A percentile compares a stretch with the other conserved stretches of the same genome.
Evolutionary conservation across 2,888 invertebrate genomes (phyloP).

Genomic region (Thymelicus sylvestris): DNA sequence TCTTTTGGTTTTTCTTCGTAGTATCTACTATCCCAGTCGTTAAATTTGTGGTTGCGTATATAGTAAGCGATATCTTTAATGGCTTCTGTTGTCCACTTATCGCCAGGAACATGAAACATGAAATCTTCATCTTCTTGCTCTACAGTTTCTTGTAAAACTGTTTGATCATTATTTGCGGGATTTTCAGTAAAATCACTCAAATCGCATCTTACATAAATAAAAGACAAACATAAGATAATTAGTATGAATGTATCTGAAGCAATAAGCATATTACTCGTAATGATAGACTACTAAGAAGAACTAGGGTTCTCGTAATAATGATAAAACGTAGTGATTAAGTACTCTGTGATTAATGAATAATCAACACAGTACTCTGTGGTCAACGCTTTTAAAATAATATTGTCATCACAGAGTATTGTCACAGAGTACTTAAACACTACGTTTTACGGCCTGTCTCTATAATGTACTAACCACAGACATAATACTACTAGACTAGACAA

Average conservation of each 20-base stretch:
- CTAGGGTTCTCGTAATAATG: too few relatives aligned
- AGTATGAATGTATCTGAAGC: background rate
- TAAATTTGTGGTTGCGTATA: conserved; percentile 86
- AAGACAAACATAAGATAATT: background rate
- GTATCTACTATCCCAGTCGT: conserved; percentile 85
- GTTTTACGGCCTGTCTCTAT: too few relatives aligned
- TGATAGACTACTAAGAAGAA: too few relatives aligned
- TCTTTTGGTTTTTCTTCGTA: conserved; percentile 56
- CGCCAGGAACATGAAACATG: conserved; percentile 50
- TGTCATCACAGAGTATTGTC: too few relatives aligned
- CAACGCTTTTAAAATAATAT: too few relatives aligned
- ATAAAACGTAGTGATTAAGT: too few relatives aligned
- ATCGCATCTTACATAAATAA: background rate
- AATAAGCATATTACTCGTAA: too few relatives aligned
- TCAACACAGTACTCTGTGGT: too few relatives aligned
- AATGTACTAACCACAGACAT: too few relatives aligned
- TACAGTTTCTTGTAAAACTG: background rate
- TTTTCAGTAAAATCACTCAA: background rate
- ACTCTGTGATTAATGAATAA: too few relatives aligned
- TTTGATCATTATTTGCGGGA: background rate
- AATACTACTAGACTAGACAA: too few relatives aligned
- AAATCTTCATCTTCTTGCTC: conserved; percentile 31
- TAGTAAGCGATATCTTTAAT: conserved; percentile 86
- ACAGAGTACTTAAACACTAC: too few relatives aligned
- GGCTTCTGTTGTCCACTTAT: conserved; percentile 71